Evolutionary conservation across 2,888 invertebrate species (phyloP), one percentile per base, ranked within the genome.

Genomic region (Drosophila ezoana): DNA sequence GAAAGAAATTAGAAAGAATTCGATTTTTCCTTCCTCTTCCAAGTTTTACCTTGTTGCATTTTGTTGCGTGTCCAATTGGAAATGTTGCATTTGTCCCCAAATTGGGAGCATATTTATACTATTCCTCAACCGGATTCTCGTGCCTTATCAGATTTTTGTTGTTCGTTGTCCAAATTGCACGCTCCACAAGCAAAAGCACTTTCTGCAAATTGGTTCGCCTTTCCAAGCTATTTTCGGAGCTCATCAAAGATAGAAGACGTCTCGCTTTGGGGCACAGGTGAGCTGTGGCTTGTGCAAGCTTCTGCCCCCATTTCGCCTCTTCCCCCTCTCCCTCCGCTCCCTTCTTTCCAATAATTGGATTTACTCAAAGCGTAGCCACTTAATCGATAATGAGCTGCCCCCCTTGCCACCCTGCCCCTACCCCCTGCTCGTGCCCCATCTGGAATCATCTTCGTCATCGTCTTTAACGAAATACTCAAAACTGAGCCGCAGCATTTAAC

Each of bases 351-450:
- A 61, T 67, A 73, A 73, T 78, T 67, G 67, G 74, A 87, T 87
- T 87, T 85, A 52, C 63, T 72, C 49, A 66, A 72, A 88, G 79
- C 87, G 72, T 79, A 52, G 59, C 81, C 61, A 40, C 79, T 76
- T 81, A 89, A 87, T 87, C 85, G 79, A 84, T 84, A 84, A 87
- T 89, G 71, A 79, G 89, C 63, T 62, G 37, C 40, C 63, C 14
- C 38, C 2, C 18, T 3, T 58, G 64, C 48, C 38, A n/a, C 9
- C 37, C 41, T 60, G 37, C 40, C 65, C 14, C 37, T 58, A 62
- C 48, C 37, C 14, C 10, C 35, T 23, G 32, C 28, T 43, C 32
- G 9, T 14, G 40, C 45, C 18, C 13, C 63, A 28, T 35, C 14
- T 23, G 18, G 47, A 48, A 45, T 58, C 66, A 59, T 61, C 68